Evolutionary conservation across 1,140 invertebrate species (phyloP).

Genomic region (Holotrichia oblita): DNA sequence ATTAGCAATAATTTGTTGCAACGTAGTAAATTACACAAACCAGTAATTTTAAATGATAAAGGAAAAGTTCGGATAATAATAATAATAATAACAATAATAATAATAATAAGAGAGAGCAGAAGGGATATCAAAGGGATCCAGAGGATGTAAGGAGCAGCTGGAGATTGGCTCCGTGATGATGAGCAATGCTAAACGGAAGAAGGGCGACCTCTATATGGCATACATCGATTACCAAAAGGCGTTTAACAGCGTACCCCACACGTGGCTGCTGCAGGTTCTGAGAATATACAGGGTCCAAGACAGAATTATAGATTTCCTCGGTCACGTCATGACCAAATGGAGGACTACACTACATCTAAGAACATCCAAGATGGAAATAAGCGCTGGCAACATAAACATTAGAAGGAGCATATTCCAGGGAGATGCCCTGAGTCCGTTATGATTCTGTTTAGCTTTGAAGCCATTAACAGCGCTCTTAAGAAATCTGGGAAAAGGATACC

Average conservation of each 20-base stretch:
- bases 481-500: not conserved
- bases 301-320: not conserved
- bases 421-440: constrained; percentile 48
- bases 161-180: too few species aligned
- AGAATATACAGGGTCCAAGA: not conserved
- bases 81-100: too few species aligned
- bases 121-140: too few species aligned
- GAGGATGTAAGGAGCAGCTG: too few species aligned
- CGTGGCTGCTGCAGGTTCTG: constrained; percentile 38
- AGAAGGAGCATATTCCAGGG: constrained; percentile 50
- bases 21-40: too few species aligned
- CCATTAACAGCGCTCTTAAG: constrained; percentile 19
- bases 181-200: too few species aligned
- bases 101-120: too few species aligned
- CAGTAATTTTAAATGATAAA: too few species aligned
- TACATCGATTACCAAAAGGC: constrained; percentile 42
- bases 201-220: not conserved
- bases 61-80: too few species aligned
- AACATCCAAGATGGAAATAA: not conserved
- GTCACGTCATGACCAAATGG: constrained; percentile 29
- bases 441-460: constrained; percentile 47
- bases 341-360: constrained; percentile 23
- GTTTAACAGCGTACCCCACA: constrained; percentile 43
- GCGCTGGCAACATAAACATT: constrained; percentile 45
- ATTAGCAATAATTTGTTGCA: too few species aligned